Evolutionary conservation across 2,888 invertebrate species (phyloP), one percentile per base, ranked within the genome.

Genomic region (Chloroclystis v-ata): DNA sequence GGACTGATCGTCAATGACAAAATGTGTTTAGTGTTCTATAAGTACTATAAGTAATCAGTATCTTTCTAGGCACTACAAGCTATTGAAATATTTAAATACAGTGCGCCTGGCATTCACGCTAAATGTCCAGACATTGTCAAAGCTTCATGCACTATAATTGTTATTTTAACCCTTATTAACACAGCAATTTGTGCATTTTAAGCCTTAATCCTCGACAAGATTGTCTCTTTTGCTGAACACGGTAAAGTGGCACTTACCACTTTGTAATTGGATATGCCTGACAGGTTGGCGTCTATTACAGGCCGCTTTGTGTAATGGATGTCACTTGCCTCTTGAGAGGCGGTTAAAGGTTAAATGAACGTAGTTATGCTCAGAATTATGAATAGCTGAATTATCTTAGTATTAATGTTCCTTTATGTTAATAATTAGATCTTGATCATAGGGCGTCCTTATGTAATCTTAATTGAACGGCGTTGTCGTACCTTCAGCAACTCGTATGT

Each of bases 181-280:
- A 30, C 30, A 33, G 14, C 14, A 33, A 37, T 28, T 28, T 42
- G 32, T 42, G 49, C 53, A 56, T 54, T 59, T 40, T 24, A 38
- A 40, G 33, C 39, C 37, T 29, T 65, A 61, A 65, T 63, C 63
- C 61, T 62, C 56, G 59, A 54, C 56, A 57, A 59, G 48, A 35
- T 35, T 20, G 20, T 35, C 35, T 33, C 33, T 35, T 35, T 54
- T 55, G 52, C 53, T 50, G 42, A 56, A 54, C 44, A 47, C 46
- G 47, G 53, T 44, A 49, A 65, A 69, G 67, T 65, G 66, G 60
- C 75, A 72, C 73, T 76, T 68, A 62, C 63, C 56, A 58, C 61
- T 51, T 52, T 67, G 74, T 77, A 80, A 80, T 78, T 69, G 67
- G 76, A 79, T 79, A 78, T 69, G 69, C 71, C 74, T 78, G 80